Evolutionary conservation across 2,888 invertebrate genomes (phyloP).

Genomic region (Disparrhopalites patrizii): DNA sequence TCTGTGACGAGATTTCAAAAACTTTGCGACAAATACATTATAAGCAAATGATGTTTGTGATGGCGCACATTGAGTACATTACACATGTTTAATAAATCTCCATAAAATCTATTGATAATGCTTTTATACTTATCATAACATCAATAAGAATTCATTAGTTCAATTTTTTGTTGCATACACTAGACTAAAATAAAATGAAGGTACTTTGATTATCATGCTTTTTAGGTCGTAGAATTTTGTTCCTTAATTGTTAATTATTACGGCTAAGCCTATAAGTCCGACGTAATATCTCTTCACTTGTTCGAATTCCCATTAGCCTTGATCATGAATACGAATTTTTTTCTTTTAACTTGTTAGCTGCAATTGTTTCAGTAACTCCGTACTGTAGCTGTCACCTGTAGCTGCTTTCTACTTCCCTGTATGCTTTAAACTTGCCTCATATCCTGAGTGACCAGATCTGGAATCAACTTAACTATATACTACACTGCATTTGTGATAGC

Average conservation of each 20-base stretch:
- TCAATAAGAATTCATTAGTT: background rate
- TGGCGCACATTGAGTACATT: background rate
- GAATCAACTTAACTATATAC: no score
- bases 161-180: background rate
- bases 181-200: no score
- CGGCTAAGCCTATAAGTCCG: background rate
- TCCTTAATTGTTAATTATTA: background rate
- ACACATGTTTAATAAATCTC: no score
- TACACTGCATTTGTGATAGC: no score
- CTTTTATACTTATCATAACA: background rate
- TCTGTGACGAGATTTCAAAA: background rate
- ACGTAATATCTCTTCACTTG: background rate
- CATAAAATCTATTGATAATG: no score
- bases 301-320: no score
- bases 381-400: no score
- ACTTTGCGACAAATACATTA: background rate
- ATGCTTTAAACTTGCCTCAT: no score
- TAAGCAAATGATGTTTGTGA: background rate
- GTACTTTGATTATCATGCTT: constrained; percentile 3
- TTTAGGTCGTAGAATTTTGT: background rate
- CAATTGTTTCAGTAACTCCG: background rate
- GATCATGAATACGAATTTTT: no score
- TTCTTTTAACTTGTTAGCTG: background rate
- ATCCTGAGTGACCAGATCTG: no score
- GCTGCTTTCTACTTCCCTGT: no score